Conservation (phyloP, 2,113 vertebrate species). For the Laterallus jamaicensis region DNA sequence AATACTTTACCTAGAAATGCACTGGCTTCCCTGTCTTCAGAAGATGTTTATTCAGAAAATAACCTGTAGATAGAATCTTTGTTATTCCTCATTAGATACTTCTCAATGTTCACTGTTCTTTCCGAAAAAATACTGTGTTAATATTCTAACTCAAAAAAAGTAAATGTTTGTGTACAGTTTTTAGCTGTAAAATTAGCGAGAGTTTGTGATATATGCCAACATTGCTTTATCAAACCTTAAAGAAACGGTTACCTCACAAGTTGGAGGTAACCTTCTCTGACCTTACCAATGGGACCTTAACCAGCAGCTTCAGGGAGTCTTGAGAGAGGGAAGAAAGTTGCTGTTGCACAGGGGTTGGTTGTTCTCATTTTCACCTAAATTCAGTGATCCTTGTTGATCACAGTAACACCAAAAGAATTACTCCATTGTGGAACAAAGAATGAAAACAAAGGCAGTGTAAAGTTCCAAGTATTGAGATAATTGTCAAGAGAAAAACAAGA, state of each 20-base stretch:
- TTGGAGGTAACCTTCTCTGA: background rate
- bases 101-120: background rate
- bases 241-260: background rate
- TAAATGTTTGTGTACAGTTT: background rate
- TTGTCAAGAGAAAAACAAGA: background rate
- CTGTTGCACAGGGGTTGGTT: background rate
- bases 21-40: background rate
- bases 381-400: background rate
- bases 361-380: background rate
- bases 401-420: background rate
- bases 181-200: background rate
- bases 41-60: background rate
- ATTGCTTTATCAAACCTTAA: background rate
- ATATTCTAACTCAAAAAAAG: background rate
- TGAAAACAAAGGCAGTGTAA: background rate
- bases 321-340: background rate
- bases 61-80: background rate
- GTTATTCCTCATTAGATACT: background rate
- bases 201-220: background rate
- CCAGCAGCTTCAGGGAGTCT: background rate
- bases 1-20: background rate
- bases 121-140: background rate
- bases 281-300: background rate
- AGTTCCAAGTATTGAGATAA: background rate
- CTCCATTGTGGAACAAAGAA: background rate